Base-by-base conservation (phyloP, 1,140 invertebrate genomes). In the Probaryconus sp. region DNA sequence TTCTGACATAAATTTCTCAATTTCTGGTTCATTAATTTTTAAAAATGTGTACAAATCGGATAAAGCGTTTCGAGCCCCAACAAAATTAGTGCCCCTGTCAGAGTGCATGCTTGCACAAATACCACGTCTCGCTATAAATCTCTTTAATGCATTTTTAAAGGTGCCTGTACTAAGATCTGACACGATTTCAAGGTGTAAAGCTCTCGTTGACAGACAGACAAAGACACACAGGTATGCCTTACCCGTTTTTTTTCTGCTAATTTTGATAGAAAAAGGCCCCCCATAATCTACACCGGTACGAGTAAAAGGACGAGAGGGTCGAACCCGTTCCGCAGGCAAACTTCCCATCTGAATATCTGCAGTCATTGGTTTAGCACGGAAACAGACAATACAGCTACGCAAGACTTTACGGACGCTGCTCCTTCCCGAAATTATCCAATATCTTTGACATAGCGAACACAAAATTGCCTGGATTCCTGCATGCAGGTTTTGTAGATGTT, bases 61-160 rank as follows among this genome's bases (percentile, higher is more conserved):
- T 6, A 60, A 26, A 6, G 18, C 17, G 2, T 47, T 17, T 21
- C 31, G 18, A 6, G 40, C 42, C 1, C 67, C 67, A 6, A 70
- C 31, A 37, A 70, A 70, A 61, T 70, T 61, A 7, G 67, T 60
- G n/a, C 55, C 67, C 33, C 37, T 43, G 16, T 70, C 67, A 3
- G 71, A 85, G 83, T 83, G 85, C 82, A 88, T 79, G 53, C 83
- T 80, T 82, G 80, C 79, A 80, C 61, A 65, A 16, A 51, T 71
- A 4, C 78, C 77, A 18, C 80, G 40, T 5, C 78, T 43, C 0
- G 77, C 14, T n/a, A 76, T 61, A 26, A 82, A 82, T 5, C 76
- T 26, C n/a, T 33, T 42, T 5, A 50, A 35, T 1, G 26, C 4
- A 6, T 48, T 58, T 1, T 50, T 11, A 42, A 47, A 68, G 9